Evolutionary conservation across 2,888 invertebrate genomes (phyloP), one percentile per base, ranked within the genome.

Genomic region (Mimumesa dahlbomi): DNA sequence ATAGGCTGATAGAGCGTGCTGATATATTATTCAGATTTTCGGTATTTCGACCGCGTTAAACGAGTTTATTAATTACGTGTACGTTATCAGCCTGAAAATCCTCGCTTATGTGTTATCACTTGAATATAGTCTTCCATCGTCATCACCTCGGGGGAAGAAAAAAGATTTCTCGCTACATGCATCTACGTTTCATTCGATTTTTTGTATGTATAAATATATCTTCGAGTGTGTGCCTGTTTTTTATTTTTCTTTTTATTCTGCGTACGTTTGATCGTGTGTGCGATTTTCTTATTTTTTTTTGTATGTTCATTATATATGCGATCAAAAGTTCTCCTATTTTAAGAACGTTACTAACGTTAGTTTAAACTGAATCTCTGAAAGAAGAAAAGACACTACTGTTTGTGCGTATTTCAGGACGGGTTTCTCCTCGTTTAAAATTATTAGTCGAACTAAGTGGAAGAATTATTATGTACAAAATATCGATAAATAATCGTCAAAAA

Each of bases 351-450:
- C 25, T 25, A n/a, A n/a, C n/a, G n/a, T n/a, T n/a, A n/a, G n/a
- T n/a, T n/a, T n/a, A 25, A 25, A 25, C 25, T 7, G 25, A 25
- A 25, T 25, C 25, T 7, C 25, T 25, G 13, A 22, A 18, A 46
- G 22, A 50, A 2, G 43, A 14, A 43, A n/a, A 61, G 49, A 56
- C 46, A 31, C 56, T 56, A 50, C 7, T 19, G 21, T 52, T 67
- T 70, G 67, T 70, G 67, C 69, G 69, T 61, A 67, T 70, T 19
- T 61, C 38, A 52, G 69, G 69, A 70, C 69, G 69, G 69, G 66
- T 56, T 67, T 54, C 54, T 40, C 50, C 25, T 56, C 40, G 49
- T 56, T 69, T 38, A 3, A 16, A 40, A 65, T 45, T n/a, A 53
- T 22, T 9, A 66, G 21, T 59, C 49, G 11, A 40, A 36, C n/a